Evolutionary conservation across 2,797 vertebrate genomes (phyloP).

Genomic region (Arremon brunneinucha): DNA sequence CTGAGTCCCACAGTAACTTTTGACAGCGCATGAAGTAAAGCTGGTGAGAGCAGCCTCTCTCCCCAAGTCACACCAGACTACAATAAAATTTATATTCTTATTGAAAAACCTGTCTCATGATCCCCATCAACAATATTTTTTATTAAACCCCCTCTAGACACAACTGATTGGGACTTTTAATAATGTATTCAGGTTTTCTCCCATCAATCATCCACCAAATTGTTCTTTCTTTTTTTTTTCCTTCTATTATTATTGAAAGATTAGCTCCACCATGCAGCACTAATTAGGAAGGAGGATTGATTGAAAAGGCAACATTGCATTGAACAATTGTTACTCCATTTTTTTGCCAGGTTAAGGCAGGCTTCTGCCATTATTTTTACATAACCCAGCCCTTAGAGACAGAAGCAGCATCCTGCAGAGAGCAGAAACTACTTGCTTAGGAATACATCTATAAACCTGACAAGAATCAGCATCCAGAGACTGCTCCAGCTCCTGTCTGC

Average conservation of each 20-base stretch:
- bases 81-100: background rate
- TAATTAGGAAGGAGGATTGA: slow-evolving; percentile 36
- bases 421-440: slow-evolving; percentile 62
- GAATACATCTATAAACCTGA: slow-evolving; percentile 71
- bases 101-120: background rate
- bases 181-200: background rate
- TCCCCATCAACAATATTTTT: background rate
- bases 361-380: slow-evolving; percentile 57
- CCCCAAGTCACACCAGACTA: background rate
- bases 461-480: slow-evolving; percentile 67
- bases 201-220: slow-evolving; percentile 22
- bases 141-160: background rate
- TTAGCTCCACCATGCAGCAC: background rate
- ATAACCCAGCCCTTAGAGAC: slow-evolving; percentile 48
- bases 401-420: slow-evolving; percentile 66
- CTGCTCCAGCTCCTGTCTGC: slow-evolving; percentile 54
- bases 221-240: background rate
- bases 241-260: slow-evolving; percentile 16
- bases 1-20: background rate
- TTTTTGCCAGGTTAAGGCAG: slow-evolving; percentile 45
- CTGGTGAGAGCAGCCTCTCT: background rate
- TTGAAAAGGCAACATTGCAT: background rate
- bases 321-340: background rate
- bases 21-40: background rate
- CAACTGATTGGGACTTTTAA: background rate